Conservation (phyloP, 1,140 invertebrate genomes). For the Venturia canescens region DNA sequence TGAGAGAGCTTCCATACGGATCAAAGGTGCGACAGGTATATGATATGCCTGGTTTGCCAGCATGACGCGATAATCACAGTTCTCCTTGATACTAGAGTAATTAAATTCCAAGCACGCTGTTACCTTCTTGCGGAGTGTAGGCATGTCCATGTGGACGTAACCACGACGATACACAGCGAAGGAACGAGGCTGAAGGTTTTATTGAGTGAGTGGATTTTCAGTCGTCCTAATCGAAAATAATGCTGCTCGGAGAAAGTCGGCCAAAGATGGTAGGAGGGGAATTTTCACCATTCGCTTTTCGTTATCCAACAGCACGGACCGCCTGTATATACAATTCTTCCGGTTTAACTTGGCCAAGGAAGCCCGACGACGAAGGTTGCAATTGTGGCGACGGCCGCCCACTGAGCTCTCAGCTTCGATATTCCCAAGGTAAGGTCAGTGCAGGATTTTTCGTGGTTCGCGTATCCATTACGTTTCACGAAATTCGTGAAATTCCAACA, state of each 20-base stretch:
- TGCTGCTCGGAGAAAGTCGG: constrained; percentile 5
- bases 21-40: constrained; percentile 60
- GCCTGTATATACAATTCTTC: constrained; percentile 5
- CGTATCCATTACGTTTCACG: background rate
- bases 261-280: background rate
- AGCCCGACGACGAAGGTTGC: background rate
- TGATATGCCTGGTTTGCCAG: constrained; percentile 65
- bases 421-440: constrained; percentile 33
- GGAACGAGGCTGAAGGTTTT: background rate
- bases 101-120: constrained; percentile 62
- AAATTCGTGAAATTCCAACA: background rate
- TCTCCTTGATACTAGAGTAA: constrained; percentile 61
- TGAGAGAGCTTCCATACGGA: constrained; percentile 43
- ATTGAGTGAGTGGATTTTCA: constrained; percentile 10
- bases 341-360: constrained; percentile 26
- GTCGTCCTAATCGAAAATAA: constrained; percentile 12
- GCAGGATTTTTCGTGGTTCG: background rate
- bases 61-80: constrained; percentile 67
- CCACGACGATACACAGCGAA: background rate
- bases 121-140: constrained; percentile 11
- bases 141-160: background rate
- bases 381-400: constrained; percentile 15
- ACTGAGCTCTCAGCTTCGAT: background rate
- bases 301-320: background rate
- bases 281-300: background rate